Conservation (phyloP, 2,888 invertebrate species). For the Drosophila dives region DNA sequence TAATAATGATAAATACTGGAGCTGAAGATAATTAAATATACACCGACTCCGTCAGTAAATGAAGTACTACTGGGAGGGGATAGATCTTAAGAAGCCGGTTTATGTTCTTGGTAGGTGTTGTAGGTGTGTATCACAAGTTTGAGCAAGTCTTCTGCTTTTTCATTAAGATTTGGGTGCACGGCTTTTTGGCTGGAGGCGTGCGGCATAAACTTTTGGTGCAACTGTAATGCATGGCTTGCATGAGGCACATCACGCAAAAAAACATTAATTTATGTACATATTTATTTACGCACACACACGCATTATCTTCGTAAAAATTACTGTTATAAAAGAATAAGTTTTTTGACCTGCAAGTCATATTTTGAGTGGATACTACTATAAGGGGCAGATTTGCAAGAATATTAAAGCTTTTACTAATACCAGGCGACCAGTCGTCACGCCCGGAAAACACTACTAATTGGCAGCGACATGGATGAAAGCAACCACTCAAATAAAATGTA, state of each 20-base stretch:
- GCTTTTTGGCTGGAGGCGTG: slow-evolving; percentile 6
- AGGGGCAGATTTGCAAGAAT: background rate
- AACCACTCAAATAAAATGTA: background rate
- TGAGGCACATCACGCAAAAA: background rate
- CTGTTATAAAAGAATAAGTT: slow-evolving; percentile 13
- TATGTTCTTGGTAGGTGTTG: background rate
- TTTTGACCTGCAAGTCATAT: slow-evolving; percentile 6
- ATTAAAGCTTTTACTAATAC: background rate
- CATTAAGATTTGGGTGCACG: slow-evolving; percentile 1
- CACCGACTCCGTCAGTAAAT: background rate
- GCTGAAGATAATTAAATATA: background rate
- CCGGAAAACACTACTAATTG: background rate
- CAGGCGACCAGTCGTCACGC: slow-evolving; percentile 12
- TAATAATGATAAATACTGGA: background rate
- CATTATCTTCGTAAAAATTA: background rate
- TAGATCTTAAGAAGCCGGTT: slow-evolving; percentile 1
- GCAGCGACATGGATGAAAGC: slow-evolving; percentile 1
- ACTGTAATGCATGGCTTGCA: slow-evolving; percentile 5
- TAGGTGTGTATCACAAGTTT: background rate
- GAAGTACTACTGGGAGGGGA: background rate
- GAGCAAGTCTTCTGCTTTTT: background rate
- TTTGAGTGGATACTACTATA: slow-evolving; percentile 3
- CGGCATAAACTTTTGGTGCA: slow-evolving; percentile 8
- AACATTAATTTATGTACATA: slow-evolving; percentile 4
- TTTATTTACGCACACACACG: slow-evolving; percentile 8